A percentile compares a stretch with the other conserved stretches of the same genome.
Conservation (phyloP, 2,888 invertebrate species). For the Tetragnatha montana region DNA sequence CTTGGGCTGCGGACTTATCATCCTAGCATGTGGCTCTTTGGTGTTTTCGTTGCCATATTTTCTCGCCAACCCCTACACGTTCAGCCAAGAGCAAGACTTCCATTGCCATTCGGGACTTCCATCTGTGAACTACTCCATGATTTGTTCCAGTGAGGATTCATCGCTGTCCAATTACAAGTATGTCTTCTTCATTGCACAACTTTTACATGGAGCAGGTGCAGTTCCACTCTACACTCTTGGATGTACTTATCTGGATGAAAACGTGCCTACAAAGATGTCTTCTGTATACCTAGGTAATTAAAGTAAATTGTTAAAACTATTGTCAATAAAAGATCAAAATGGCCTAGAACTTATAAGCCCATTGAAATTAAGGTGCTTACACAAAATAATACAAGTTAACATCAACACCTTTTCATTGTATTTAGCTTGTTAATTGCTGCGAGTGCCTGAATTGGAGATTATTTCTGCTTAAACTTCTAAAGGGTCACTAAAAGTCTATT, state of each 20-base stretch:
- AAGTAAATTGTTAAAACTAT: background rate
- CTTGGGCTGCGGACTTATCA: constrained; percentile 85
- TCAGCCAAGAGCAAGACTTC: constrained; percentile 71
- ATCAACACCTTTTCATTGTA: background rate
- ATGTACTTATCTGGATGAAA: constrained; percentile 91
- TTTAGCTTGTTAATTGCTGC: background rate
- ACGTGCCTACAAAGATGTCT: constrained; percentile 89
- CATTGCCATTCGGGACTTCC: constrained; percentile 62
- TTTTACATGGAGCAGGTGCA: constrained; percentile 90
- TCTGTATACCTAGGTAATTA: constrained; percentile 88
- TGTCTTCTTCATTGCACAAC: constrained; percentile 87
- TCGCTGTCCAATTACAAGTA: constrained; percentile 74
- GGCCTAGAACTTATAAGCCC: too few relatives aligned
- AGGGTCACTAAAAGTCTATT: too few relatives aligned
- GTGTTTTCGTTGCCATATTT: constrained; percentile 90
- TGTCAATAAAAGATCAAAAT: background rate
- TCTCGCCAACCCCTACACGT: constrained; percentile 82
- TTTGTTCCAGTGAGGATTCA: constrained; percentile 45
- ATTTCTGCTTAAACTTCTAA: too few relatives aligned
- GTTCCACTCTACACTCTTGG: constrained; percentile 92
- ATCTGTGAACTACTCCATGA: constrained; percentile 32
- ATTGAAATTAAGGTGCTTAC: background rate
- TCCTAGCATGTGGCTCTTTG: constrained; percentile 83
- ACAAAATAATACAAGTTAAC: background rate
- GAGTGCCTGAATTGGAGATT: too few relatives aligned